Percentiles rank a stretch among this genome's conserved stretches.
Evolutionary conservation across 2,113 vertebrate genomes (phyloP).

Genomic region (Gavialis gangeticus): DNA sequence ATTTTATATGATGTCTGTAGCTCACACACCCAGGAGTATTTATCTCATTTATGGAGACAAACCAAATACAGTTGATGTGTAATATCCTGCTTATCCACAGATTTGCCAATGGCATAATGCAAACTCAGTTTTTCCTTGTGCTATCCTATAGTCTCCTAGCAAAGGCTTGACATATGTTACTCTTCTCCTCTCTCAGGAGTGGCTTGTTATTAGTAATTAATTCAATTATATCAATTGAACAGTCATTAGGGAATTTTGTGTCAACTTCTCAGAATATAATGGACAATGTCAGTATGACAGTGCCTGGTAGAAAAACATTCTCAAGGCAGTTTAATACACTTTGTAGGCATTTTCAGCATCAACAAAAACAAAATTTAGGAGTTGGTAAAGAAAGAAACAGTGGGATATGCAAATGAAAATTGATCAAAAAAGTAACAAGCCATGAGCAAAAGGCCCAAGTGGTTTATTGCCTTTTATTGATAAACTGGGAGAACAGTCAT

Average conservation of each 20-base stretch:
- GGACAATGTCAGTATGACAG: background rate
- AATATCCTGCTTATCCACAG: background rate
- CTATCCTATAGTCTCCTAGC: background rate
- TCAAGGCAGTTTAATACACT: background rate
- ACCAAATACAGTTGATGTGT: background rate
- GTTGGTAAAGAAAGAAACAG: background rate
- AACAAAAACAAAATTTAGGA: background rate
- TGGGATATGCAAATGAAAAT: background rate
- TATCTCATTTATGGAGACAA: background rate
- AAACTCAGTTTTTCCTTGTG: background rate
- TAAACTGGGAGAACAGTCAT: background rate
- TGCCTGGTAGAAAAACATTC: background rate
- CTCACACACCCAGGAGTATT: background rate
- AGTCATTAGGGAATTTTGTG: slow-evolving; percentile 17
- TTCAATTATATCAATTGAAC: slow-evolving; percentile 55
- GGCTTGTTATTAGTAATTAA: slow-evolving; percentile 54
- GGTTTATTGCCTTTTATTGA: background rate
- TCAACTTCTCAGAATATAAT: slow-evolving; percentile 13
- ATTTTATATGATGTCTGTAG: background rate
- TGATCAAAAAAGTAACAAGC: background rate
- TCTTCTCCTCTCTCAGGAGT: background rate
- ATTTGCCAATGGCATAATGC: background rate
- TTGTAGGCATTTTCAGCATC: background rate
- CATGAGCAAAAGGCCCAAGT: background rate
- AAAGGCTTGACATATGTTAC: slow-evolving; percentile 41